A percentile compares a stretch with the other conserved stretches of the same genome.
These are phyloP conservation scores for Cacatua alba DNA, from an alignment of 2,113 vertebrate species.

Conservation along the genomic window DNA sequence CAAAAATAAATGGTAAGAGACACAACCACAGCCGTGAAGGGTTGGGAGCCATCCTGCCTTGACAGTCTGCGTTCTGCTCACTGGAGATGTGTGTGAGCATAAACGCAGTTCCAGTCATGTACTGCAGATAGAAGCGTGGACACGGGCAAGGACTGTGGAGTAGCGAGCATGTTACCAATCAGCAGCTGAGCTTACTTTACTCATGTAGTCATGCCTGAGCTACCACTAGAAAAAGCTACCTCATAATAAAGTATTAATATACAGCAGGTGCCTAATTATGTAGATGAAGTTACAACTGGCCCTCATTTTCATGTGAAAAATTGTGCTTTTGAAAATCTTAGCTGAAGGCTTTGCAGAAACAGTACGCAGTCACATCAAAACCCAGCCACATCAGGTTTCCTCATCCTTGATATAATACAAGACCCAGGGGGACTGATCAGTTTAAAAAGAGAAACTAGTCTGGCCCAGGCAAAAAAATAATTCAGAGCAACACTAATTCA, in stretches of 20 bases:
- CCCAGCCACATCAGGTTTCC: constrained; percentile 21
- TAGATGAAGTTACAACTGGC: not conserved
- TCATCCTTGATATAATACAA: constrained; percentile 15
- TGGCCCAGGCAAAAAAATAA: constrained; percentile 29
- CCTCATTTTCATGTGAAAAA: constrained; percentile 9
- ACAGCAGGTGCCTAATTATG: not conserved
- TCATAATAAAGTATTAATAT: constrained; percentile 18
- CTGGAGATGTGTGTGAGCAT: not conserved
- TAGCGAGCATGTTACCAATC: not conserved
- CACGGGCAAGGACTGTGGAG: rapidly evolving
- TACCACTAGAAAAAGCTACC: not conserved
- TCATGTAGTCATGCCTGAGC: not conserved
- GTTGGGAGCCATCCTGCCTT: not conserved
- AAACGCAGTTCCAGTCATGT: rapidly evolving
- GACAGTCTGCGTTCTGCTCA: not conserved
- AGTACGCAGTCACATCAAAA: constrained; percentile 29
- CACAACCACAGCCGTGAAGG: not conserved
- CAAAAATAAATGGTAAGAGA: not conserved
- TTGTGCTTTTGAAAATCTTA: constrained; percentile 14
- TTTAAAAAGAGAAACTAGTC: constrained; percentile 57
- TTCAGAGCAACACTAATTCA: constrained; percentile 47
- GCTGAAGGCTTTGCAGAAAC: constrained; percentile 33
- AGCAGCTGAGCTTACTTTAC: not conserved
- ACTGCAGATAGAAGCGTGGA: not conserved
- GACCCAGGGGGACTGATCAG: constrained; percentile 17